Evolutionary conservation across 1,140 invertebrate species (phyloP).

Genomic region (Paraescarpia echinospica): DNA sequence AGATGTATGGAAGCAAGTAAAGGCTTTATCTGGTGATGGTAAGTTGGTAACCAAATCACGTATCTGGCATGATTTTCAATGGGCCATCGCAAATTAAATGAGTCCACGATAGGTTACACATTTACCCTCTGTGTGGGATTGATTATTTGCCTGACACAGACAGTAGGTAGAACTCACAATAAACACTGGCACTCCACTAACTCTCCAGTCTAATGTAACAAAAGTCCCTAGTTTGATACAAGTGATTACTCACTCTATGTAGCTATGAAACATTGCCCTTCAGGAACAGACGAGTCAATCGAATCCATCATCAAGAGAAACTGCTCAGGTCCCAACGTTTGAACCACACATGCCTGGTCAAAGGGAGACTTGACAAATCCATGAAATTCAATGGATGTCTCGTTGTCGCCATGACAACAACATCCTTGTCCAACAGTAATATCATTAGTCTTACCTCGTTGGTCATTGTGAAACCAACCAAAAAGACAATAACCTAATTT

Average conservation of each 20-base stretch:
- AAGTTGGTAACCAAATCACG: too few relatives aligned
- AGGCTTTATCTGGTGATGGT: too few relatives aligned
- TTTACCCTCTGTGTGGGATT: too few relatives aligned
- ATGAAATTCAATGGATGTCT: neutral
- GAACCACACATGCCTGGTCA: neutral
- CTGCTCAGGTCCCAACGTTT: neutral
- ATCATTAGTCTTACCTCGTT: neutral
- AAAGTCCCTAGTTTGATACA: neutral
- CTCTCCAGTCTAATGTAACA: neutral
- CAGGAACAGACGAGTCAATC: neutral
- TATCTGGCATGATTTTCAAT: too few relatives aligned
- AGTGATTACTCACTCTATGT: neutral
- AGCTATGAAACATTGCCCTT: neutral
- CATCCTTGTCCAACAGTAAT: neutral
- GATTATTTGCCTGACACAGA: too few relatives aligned
- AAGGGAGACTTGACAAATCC: neutral
- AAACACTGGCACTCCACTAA: neutral
- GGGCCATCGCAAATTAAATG: too few relatives aligned
- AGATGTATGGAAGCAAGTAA: neutral
- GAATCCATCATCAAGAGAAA: neutral
- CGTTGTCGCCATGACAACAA: neutral
- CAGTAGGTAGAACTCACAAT: neutral
- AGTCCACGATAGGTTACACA: too few relatives aligned
- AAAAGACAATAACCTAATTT: conserved; percentile 6
- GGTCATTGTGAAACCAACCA: neutral